A percentile compares a stretch with the other conserved stretches of the same genome.
Conservation (phyloP, 2,797 vertebrate species). For the Jordanella pulchra region DNA sequence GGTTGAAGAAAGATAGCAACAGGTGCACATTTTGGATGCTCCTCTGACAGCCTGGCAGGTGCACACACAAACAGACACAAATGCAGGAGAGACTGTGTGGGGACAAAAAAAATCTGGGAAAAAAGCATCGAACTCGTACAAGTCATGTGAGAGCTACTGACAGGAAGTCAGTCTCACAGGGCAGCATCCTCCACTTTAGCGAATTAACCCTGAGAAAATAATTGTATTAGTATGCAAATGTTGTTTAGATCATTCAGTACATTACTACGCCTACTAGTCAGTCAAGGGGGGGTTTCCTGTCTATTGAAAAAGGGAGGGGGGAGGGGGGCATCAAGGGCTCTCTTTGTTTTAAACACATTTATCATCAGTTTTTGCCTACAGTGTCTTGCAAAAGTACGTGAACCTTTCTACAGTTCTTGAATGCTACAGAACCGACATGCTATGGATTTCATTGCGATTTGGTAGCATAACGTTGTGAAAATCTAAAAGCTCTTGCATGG, state of each 20-base stretch:
- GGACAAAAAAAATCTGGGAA: slow-evolving; percentile 53
- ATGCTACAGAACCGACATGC: too few species aligned
- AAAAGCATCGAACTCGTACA: slow-evolving; percentile 63
- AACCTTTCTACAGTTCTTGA: neutral
- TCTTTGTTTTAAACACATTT: slow-evolving; percentile 48
- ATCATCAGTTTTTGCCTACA: neutral
- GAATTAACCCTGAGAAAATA: slow-evolving; percentile 99
- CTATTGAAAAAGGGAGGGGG: slow-evolving; percentile 29
- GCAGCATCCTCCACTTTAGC: slow-evolving; percentile 88
- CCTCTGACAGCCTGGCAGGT: slow-evolving; percentile 83
- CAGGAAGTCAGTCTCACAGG: slow-evolving; percentile 90
- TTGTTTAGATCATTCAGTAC: slow-evolving; percentile 92
- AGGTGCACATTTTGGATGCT: slow-evolving; percentile 81
- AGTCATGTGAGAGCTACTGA: slow-evolving; percentile 88
- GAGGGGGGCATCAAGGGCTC: slow-evolving; percentile 64
- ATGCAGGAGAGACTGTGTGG: slow-evolving; percentile 30
- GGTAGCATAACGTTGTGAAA: neutral
- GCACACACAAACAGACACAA: slow-evolving; percentile 40
- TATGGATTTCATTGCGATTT: neutral
- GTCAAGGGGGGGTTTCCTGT: slow-evolving; percentile 83
- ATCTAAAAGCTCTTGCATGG: neutral
- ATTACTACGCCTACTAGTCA: slow-evolving; percentile 91
- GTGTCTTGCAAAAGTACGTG: neutral
- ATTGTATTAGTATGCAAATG: slow-evolving; percentile 99
- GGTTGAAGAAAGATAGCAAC: slow-evolving; percentile 83